Evolutionary conservation across 1,140 invertebrate species (phyloP).

Genomic region (Drosophila orena): DNA sequence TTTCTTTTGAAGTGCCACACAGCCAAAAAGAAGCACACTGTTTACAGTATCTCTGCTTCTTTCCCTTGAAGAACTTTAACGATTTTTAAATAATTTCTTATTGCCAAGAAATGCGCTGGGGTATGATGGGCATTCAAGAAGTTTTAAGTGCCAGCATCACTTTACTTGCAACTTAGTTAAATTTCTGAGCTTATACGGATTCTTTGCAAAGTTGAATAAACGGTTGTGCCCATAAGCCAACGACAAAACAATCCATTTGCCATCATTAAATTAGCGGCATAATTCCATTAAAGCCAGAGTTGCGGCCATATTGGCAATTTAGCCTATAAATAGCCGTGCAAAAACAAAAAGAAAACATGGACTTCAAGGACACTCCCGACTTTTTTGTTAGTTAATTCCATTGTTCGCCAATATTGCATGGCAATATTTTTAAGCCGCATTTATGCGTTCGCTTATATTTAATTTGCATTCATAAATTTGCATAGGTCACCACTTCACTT

Average conservation of each 20-base stretch:
- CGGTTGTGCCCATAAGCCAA: conserved; percentile 12
- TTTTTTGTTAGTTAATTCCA: conserved; percentile 31
- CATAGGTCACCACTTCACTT: conserved; percentile 19
- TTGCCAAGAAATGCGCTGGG: conserved; percentile 49
- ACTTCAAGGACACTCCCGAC: conserved; percentile 24
- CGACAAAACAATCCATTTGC: neutral
- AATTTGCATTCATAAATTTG: conserved; percentile 54
- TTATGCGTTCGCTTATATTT: conserved; percentile 51
- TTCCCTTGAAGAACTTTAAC: conserved; percentile 71
- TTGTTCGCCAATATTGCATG: conserved; percentile 18
- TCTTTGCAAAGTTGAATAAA: conserved; percentile 31
- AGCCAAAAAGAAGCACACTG: conserved; percentile 49
- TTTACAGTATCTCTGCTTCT: conserved; percentile 57
- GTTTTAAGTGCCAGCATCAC: conserved; percentile 41
- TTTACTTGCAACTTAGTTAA: conserved; percentile 36
- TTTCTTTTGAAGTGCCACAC: conserved; percentile 71
- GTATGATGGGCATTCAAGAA: conserved; percentile 44
- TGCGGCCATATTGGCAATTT: conserved; percentile 1
- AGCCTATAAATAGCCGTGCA: conserved; percentile 8
- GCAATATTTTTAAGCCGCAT: conserved; percentile 23
- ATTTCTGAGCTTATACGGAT: conserved; percentile 46
- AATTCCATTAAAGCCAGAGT: conserved; percentile 20
- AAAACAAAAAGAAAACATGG: neutral
- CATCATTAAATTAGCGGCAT: neutral
- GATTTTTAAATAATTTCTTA: conserved; percentile 79